A percentile compares a stretch with the other conserved stretches of the same genome.
These are phyloP conservation scores for Eutrigla gurnardus DNA, from an alignment of 2,797 vertebrate genomes.

Conservation along the genomic window DNA sequence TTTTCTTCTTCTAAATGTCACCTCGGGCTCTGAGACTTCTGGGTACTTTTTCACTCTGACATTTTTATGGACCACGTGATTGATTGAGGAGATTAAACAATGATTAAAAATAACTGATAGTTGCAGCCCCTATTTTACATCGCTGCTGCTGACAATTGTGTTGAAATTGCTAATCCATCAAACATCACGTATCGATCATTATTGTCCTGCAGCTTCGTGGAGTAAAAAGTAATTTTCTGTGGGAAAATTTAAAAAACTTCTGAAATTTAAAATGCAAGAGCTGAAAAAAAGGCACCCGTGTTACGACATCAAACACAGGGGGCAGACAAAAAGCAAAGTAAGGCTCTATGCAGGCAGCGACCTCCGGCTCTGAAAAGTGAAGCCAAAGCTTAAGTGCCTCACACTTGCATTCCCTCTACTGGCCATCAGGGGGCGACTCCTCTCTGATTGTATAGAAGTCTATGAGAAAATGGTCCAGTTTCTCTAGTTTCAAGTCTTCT, in stretches of 20 bases:
- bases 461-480: too few relatives aligned
- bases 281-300: background rate
- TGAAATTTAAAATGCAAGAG: background rate
- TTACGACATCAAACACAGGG: background rate
- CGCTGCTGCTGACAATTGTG: background rate
- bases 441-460: too few relatives aligned
- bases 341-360: background rate
- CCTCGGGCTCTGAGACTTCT: background rate
- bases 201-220: background rate
- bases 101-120: background rate
- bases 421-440: too few relatives aligned
- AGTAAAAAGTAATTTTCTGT: background rate
- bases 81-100: background rate
- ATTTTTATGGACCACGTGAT: background rate
- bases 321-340: background rate
- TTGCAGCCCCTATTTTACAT: background rate
- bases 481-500: too few relatives aligned
- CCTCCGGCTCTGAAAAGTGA: too few relatives aligned
- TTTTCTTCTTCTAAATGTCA: background rate
- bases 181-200: background rate
- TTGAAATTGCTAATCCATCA: background rate
- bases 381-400: too few relatives aligned
- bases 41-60: background rate
- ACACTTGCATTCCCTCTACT: too few relatives aligned
- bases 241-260: background rate